These are phyloP conservation scores for Leptopilina myrica DNA, from an alignment of 2,888 invertebrate genomes.

Conservation along the genomic window DNA sequence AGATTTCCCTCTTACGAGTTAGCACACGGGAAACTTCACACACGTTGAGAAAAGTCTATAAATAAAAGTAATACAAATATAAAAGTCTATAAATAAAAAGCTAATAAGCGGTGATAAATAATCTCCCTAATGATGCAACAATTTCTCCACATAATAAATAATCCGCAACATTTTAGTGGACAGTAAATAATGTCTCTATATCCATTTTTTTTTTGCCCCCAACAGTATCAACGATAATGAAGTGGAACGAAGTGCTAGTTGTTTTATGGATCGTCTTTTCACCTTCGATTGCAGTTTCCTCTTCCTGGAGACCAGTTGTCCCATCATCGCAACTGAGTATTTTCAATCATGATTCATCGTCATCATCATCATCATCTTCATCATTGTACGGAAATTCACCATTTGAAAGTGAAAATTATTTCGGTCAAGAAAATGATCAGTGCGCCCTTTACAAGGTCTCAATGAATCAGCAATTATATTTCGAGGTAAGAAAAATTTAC, in stretches of 20 bases:
- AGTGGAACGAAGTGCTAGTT: slow-evolving; percentile 53
- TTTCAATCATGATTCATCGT: slow-evolving; percentile 62
- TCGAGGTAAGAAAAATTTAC: slow-evolving; percentile 70
- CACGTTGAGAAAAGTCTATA: not conserved
- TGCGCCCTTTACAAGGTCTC: slow-evolving; percentile 84
- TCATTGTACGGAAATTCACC: slow-evolving; percentile 58
- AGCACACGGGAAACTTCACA: too few relatives aligned
- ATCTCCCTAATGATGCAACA: not conserved
- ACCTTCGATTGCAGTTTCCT: slow-evolving; percentile 58
- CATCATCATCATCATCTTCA: too few relatives aligned
- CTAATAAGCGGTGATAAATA: not conserved
- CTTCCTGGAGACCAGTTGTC: slow-evolving; percentile 68
- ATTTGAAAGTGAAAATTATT: slow-evolving; percentile 58
- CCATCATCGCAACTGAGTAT: slow-evolving; percentile 59
- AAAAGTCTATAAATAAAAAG: not conserved
- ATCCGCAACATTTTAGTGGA: not conserved
- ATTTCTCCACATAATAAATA: too few relatives aligned
- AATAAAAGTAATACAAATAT: not conserved
- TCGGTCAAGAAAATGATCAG: slow-evolving; percentile 76
- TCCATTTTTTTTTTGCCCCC: not conserved
- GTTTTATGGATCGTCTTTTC: slow-evolving; percentile 45
- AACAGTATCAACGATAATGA: slow-evolving; percentile 28
- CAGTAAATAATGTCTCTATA: slow-evolving; percentile 1
- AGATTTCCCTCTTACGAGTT: too few relatives aligned
- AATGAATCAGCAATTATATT: slow-evolving; percentile 83